Conservation (phyloP, 53 echinoderm and acorn worm genomes). For the Mesocentrotus franciscanus region DNA sequence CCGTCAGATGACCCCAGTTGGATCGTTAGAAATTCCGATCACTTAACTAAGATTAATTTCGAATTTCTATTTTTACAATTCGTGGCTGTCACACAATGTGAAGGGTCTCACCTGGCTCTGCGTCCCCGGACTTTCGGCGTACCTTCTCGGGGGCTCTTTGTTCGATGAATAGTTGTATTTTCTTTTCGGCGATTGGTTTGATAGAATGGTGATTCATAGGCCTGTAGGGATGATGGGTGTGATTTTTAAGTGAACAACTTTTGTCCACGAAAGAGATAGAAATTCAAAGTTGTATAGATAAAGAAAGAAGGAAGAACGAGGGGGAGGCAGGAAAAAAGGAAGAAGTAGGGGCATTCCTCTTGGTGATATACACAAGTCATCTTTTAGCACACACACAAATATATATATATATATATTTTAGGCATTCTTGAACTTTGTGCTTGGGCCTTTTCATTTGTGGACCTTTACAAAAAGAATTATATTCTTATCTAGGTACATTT, state of each 20-base stretch:
- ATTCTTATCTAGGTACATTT: no score
- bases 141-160: neutral
- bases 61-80: conserved; percentile 58
- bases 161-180: neutral
- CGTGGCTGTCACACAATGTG: conserved; percentile 32
- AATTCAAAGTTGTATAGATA: neutral
- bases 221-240: neutral
- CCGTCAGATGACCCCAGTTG: neutral
- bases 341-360: no score
- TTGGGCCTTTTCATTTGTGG: no score
- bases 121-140: conserved; percentile 12
- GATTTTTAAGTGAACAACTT: no score
- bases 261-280: neutral
- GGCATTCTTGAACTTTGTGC: no score
- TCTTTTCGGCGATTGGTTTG: neutral
- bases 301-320: neutral
- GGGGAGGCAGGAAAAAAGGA: neutral
- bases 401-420: no score
- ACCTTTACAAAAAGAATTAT: no score
- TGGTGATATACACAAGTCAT: no score
- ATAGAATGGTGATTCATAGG: conserved; percentile 3
- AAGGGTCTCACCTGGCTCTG: conserved; percentile 24
- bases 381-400: no score
- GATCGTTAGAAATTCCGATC: conserved; percentile 25
- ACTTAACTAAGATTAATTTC: conserved; percentile 38